These are phyloP conservation scores for Tragelaphus strepsiceros DNA, from an alignment of 2,113 vertebrate genomes.

Conservation along the genomic window DNA sequence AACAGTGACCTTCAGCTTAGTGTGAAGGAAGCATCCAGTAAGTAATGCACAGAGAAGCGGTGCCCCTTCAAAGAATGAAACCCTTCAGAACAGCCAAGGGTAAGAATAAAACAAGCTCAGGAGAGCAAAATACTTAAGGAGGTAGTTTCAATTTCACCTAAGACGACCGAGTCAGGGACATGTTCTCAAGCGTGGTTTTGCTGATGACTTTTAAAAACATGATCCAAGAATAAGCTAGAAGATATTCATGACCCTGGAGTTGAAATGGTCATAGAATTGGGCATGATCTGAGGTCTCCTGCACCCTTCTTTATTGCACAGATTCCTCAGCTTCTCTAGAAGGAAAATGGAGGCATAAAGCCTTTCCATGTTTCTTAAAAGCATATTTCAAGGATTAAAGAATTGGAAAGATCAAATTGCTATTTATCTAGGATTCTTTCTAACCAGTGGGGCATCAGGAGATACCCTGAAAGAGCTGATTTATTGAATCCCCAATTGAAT, in stretches of 20 bases:
- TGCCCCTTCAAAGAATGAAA: slow-evolving; percentile 30
- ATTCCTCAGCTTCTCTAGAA: background rate
- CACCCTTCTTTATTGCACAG: background rate
- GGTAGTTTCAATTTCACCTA: background rate
- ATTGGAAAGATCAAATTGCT: slow-evolving; percentile 16
- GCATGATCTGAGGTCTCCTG: background rate
- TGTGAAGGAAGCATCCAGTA: slow-evolving; percentile 49
- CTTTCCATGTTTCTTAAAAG: slow-evolving; percentile 25
- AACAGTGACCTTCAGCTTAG: slow-evolving; percentile 61
- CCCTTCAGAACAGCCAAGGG: background rate
- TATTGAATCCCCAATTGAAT: slow-evolving; percentile 40
- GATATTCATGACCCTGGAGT: background rate
- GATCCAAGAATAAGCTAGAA: background rate
- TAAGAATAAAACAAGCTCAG: background rate
- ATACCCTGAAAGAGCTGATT: slow-evolving; percentile 39
- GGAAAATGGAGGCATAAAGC: background rate
- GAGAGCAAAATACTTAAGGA: background rate
- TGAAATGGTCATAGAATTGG: background rate
- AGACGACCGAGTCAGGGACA: background rate
- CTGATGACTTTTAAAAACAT: background rate
- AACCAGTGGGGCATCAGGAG: background rate
- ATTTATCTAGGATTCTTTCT: slow-evolving; percentile 6
- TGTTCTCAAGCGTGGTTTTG: background rate
- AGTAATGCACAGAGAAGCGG: background rate
- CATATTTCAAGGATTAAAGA: slow-evolving; percentile 35